Percentiles rank a stretch among this genome's conserved stretches.
phyloP scores from a whole-genome alignment of 1,140 invertebrate genomes.

The Physella acuta region DNA sequence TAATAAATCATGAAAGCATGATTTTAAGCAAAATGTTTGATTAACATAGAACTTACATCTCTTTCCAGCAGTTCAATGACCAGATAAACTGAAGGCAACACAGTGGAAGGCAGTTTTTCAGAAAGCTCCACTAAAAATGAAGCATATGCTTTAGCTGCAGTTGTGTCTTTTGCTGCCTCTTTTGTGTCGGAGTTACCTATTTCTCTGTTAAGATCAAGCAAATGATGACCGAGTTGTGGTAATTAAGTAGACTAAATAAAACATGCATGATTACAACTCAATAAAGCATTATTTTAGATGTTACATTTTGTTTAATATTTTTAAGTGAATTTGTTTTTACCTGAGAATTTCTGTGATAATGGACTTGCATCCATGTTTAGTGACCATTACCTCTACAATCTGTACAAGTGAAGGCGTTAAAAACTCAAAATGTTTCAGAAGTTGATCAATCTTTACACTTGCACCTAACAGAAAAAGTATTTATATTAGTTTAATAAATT shows the following conservation, averaged over 20 bases:
- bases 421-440: conserved; percentile 75
- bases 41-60: conserved; percentile 61
- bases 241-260: not conserved
- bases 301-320: too few relatives aligned
- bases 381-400: conserved; percentile 69
- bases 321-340: too few relatives aligned
- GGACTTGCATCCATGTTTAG: conserved; percentile 67
- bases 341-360: conserved; percentile 72
- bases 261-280: not conserved
- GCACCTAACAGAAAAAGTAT: too few relatives aligned
- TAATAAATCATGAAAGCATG: too few relatives aligned
- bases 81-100: conserved; percentile 68
- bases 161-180: conserved; percentile 63
- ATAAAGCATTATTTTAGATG: not conserved
- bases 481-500: too few relatives aligned
- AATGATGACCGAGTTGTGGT: too few relatives aligned
- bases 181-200: conserved; percentile 66
- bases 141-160: conserved; percentile 68
- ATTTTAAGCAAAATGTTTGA: too few relatives aligned
- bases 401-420: conserved; percentile 69
- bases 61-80: conserved; percentile 65
- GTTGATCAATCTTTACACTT: conserved; percentile 64
- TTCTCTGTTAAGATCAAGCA: conserved; percentile 66
- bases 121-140: conserved; percentile 73
- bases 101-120: conserved; percentile 67